Percentiles rank a stretch among this genome's conserved stretches.
Evolutionary conservation across 2,888 invertebrate genomes (phyloP).

Genomic region (Parasteatoda lunata): DNA sequence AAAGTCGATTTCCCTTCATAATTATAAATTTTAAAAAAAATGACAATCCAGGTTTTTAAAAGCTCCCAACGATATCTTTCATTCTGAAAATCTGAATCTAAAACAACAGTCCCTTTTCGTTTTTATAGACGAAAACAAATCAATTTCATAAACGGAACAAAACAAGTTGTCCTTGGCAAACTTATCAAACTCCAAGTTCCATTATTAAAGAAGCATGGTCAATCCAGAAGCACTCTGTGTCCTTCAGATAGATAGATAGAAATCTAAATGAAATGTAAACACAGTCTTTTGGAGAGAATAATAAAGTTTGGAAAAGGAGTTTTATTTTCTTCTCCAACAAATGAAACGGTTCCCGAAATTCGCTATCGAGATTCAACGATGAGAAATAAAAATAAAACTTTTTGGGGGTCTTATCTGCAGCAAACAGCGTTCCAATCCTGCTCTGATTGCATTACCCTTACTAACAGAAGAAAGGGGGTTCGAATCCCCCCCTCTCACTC

Average conservation of each 20-base stretch:
- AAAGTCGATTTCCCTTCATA: too few relatives aligned
- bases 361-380: constrained; percentile 36
- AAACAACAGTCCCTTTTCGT: too few relatives aligned
- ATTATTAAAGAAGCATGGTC: too few relatives aligned
- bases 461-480: not conserved
- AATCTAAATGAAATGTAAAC: constrained; percentile 5
- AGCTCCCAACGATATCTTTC: too few relatives aligned
- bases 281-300: not conserved
- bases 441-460: constrained; percentile 58
- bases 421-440: constrained; percentile 62
- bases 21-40: too few relatives aligned
- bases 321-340: not conserved
- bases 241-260: not conserved
- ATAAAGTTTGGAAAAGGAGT: constrained; percentile 3
- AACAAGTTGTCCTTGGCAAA: too few relatives aligned
- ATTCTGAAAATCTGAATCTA: too few relatives aligned
- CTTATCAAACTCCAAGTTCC: too few relatives aligned
- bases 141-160: too few relatives aligned
- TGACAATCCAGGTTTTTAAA: too few relatives aligned
- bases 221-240: not conserved
- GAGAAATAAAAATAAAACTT: constrained; percentile 57
- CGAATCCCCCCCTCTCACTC: constrained; percentile 29
- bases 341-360: constrained; percentile 31
- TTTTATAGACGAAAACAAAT: too few relatives aligned
- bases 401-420: constrained; percentile 54